Evolutionary conservation across 1,140 invertebrate genomes (phyloP).

Genomic region (Caenorhabditis remanei): DNA sequence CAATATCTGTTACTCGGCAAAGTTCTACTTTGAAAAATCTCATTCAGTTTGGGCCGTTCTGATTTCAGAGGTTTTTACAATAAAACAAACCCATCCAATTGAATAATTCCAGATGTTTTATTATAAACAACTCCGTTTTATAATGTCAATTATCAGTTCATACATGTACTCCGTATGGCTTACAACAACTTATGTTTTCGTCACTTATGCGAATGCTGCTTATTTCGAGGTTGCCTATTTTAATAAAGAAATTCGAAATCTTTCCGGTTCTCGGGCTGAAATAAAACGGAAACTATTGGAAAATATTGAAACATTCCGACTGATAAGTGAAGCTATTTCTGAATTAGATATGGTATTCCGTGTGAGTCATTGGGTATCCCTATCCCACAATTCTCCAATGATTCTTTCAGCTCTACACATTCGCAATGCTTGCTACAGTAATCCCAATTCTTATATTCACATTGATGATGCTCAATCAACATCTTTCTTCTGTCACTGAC

Average conservation of each 20-base stretch:
- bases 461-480: constrained; percentile 34
- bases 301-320: constrained; percentile 2
- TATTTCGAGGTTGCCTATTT: constrained; percentile 1
- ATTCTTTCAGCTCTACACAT: constrained; percentile 25
- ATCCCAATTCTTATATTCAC: constrained; percentile 23
- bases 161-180: constrained; percentile 24
- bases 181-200: constrained; percentile 16
- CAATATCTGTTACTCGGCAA: neutral
- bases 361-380: neutral
- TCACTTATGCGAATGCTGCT: constrained; percentile 19
- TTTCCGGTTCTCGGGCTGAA: neutral
- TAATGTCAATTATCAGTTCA: constrained; percentile 29
- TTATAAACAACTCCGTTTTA: constrained; percentile 7
- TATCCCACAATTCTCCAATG: neutral
- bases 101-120: constrained; percentile 27
- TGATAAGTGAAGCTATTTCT: constrained; percentile 4
- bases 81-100: too few species aligned
- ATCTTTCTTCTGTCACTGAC: constrained; percentile 11
- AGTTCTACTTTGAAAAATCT: constrained; percentile 1
- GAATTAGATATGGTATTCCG: neutral
- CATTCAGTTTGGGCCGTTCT: constrained; percentile 7
- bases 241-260: constrained; percentile 6
- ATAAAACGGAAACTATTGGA: neutral
- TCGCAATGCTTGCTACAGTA: constrained; percentile 34
- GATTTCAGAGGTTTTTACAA: neutral